Base-by-base conservation (phyloP, 2,888 invertebrate genomes). In the Mechanitis messenoides region DNA sequence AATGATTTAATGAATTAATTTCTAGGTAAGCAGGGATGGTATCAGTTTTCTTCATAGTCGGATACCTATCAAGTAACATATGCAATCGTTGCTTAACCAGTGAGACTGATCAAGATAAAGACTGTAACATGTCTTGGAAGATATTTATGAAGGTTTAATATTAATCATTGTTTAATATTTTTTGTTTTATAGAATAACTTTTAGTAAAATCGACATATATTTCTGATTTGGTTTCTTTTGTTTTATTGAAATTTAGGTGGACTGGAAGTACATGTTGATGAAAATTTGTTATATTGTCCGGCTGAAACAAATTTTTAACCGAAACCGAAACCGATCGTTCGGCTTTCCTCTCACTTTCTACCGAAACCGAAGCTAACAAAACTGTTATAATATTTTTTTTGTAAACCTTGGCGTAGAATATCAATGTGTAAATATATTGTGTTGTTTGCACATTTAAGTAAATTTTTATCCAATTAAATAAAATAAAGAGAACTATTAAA, bases 31-130 rank as follows among this genome's bases (percentile, higher is more conserved):
- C 50, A 31, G 31, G 50, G 28, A n/a, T n/a, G 31, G 6, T 50
- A 50, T 50, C 50, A 50, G 50, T 50, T 50, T 50, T 50, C 50
- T 28, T 9, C 50, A 50, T 31, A 50, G 50, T 31, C 50, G 31
- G 31, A 31, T 50, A 31, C 9, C 50, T 50, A 50, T 50, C 50
- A 50, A 50, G 50, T 50, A 50, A 50, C 50, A 50, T 50, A 31
- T 50, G 50, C 50, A 31, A 50, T 50, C 50, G 50, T 50, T 50
- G 50, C 50, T 50, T 50, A 50, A 50, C 50, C 50, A 50, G 50
- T 50, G 31, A 50, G 31, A 50, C 50, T 31, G 50, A 50, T 50
- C 50, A 50, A 50, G 50, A 50, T 50, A 50, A 11, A 31, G 31
- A 31, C 50, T 31, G 50, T 31, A 31, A 50, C 50, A 47, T 47